Base-by-base conservation (phyloP, 2,888 invertebrate species). In the Ernsta delagoae region DNA sequence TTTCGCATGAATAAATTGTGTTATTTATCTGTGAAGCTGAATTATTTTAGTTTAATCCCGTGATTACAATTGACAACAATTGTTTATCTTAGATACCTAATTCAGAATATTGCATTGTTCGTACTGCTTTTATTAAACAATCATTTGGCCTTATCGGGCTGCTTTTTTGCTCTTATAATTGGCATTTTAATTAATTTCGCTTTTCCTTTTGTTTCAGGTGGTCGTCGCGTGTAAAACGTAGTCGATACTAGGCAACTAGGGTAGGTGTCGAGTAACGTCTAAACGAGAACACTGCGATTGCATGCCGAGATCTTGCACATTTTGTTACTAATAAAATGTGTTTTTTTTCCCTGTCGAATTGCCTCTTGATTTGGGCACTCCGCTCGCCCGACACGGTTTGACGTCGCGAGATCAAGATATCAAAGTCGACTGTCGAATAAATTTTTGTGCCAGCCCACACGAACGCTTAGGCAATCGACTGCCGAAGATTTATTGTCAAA, bases 181-280 rank as follows among this genome's bases (percentile, higher is more conserved):
- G 90, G 92, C 92, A 80, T 87, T 91, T 88, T 89, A 76, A 94
- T 93, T 94, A 93, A 94, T 93, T 94, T 94, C 86, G 93, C 93
- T 93, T 94, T 90, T 90, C 88, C 90, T 91, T 93, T 94, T 94
- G 94, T 94, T 94, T 81, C 94, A 94, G 94, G 90, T 94, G 88
- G 90, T 85, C 92, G 86, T 85, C 89, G 85, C 82, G 86, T 83
- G 84, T 87, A 81, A 79, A 79, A 76, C 81, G 79, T 83, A 85
- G 78, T 82, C 83, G 80, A 85, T 85, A 82, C 80, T 87, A 88
- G 85, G 88, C 89, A 90, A 82, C 80, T 87, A 88, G 85, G 88
- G 89, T 91, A 90, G 90, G 89, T 87, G 79, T 81, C 82, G 83
- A 79, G 65, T 62, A 48, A 71, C 68, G 68, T 71, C 72, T 77